Evolutionary conservation across 1,140 invertebrate species (phyloP), one percentile per base, ranked within the genome.

Genomic region (Drosophila quadrilineata): DNA sequence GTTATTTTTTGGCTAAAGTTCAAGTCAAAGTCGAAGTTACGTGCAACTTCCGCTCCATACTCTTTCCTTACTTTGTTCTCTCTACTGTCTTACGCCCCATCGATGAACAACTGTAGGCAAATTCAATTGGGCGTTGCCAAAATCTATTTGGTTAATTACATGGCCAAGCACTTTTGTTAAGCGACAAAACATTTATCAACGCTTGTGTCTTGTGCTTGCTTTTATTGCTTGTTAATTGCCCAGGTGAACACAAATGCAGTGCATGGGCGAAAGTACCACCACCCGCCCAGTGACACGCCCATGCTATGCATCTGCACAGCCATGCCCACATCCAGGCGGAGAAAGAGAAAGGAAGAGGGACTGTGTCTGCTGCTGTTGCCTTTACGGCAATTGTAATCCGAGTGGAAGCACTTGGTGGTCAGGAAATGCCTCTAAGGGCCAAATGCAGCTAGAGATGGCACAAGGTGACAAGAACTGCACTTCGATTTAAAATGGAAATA

Each of bases 151-250:
- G 73, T 65, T 82, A 82, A 82, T 82, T 84, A 69, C 69, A 73
- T 60, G 43, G n/a, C 31, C 45, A 29, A 50, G 53, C 54, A 63
- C 64, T 71, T 68, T 68, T 65, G 66, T 65, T 58, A 49, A 70
- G 41, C 53, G 70, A 65, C 35, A 54, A 73, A 73, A 73, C 68
- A 75, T 75, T 75, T 75, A 71, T 71, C 74, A 71, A 62, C 24
- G 33, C 66, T n/a, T n/a, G n/a, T 67, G 43, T 21, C 48, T 29
- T 63, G 21, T 58, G 57, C 56, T 57, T 71, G 75, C 70, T 58
- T 85, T 84, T 85, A 84, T 85, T 84, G 79, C 79, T 74, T 85
- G 79, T 84, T 84, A 84, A 84, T 84, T 84, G 79, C 74, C 79
- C 58, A 71, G 66, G 66, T 71, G 74, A 65, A 63, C 63, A 84